These are phyloP conservation scores for Deroplatys truncata DNA, from an alignment of 2,888 invertebrate species.

Conservation along the genomic window DNA sequence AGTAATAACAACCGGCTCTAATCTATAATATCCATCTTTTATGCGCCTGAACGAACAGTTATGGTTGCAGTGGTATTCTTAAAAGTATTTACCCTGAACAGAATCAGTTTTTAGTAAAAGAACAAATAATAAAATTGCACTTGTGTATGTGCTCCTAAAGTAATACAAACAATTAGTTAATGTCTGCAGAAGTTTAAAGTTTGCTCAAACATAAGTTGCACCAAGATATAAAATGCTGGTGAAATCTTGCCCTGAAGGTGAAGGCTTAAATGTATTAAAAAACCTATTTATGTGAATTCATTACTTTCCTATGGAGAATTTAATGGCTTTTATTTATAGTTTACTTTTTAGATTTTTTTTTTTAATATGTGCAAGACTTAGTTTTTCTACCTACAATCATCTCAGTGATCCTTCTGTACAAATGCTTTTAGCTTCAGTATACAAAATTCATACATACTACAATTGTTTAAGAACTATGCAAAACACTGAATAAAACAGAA, in stretches of 20 bases:
- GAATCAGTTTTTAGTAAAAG: too few species aligned
- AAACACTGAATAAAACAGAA: neutral
- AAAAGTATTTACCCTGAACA: too few species aligned
- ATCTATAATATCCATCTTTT: too few species aligned
- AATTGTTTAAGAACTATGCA: neutral
- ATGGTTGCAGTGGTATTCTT: too few species aligned
- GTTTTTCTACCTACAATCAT: neutral
- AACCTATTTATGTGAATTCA: too few species aligned
- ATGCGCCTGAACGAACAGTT: too few species aligned
- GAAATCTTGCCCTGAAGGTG: neutral
- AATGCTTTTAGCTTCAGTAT: neutral
- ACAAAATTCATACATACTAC: neutral
- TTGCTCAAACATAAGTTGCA: neutral
- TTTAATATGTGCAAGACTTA: neutral
- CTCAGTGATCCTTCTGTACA: neutral
- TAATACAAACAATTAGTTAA: too few species aligned
- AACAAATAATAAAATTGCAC: too few species aligned
- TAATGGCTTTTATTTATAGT: neutral
- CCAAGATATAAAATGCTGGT: too few species aligned
- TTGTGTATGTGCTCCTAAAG: too few species aligned
- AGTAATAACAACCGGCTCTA: too few species aligned
- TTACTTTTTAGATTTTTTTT: neutral
- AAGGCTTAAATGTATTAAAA: too few species aligned
- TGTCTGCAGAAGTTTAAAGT: neutral
- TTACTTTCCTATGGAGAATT: neutral